Conservation (phyloP, 2,888 invertebrate species). For the Pandemis corylana region DNA sequence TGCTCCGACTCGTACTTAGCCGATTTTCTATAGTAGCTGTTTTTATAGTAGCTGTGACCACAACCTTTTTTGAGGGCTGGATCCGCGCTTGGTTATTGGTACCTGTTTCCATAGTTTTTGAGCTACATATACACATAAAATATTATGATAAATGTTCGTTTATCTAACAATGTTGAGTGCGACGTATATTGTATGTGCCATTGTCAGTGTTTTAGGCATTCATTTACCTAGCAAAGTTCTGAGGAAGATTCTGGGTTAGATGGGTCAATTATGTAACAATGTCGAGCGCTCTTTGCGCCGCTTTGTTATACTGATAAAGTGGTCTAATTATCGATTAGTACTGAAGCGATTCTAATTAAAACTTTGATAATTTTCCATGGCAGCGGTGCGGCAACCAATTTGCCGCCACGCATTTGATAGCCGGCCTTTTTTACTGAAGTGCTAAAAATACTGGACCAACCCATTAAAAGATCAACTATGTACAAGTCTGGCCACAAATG, state of each 20-base stretch:
- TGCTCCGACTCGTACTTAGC: too few species aligned
- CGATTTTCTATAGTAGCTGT: too few species aligned
- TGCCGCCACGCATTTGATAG: not conserved
- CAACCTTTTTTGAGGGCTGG: too few species aligned
- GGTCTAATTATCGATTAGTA: conserved; percentile 5
- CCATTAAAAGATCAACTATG: not conserved
- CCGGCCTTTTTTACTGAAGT: not conserved
- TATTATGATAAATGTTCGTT: too few species aligned
- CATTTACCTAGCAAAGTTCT: too few species aligned
- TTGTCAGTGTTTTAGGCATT: too few species aligned
- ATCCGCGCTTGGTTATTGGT: too few species aligned
- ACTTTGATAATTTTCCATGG: conserved; percentile 13
- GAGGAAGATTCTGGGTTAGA: not conserved
- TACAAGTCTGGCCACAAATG: not conserved
- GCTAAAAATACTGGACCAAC: not conserved
- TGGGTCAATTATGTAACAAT: not conserved
- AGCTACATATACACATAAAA: too few species aligned
- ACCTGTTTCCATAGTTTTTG: too few species aligned
- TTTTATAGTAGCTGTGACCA: too few species aligned
- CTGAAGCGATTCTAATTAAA: not conserved
- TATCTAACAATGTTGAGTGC: too few species aligned
- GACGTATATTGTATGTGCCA: too few species aligned
- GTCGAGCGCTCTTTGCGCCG: not conserved
- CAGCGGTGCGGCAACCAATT: not conserved
- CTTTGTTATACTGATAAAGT: not conserved